These are phyloP conservation scores for Patella caerulea DNA, from an alignment of 2,888 invertebrate species.

Conservation along the genomic window DNA sequence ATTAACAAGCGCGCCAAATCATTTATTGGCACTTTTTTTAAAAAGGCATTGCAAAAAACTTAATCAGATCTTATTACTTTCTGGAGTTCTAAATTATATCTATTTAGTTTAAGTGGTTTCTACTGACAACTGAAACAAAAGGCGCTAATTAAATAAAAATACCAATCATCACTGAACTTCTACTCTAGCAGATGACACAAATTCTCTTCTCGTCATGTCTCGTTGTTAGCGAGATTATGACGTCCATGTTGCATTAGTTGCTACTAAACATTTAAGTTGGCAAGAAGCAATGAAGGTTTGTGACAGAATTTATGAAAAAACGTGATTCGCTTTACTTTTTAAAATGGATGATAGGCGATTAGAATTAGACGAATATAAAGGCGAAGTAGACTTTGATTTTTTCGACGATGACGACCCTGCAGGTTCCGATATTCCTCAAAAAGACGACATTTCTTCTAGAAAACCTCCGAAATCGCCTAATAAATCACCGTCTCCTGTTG, in stretches of 20 bases:
- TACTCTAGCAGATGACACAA: neutral
- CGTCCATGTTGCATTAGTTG: conserved; percentile 19
- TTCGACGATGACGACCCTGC: conserved; percentile 42
- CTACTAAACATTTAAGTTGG: conserved; percentile 26
- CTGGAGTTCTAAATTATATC: too few relatives aligned
- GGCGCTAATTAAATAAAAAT: too few relatives aligned
- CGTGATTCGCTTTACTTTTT: conserved; percentile 7
- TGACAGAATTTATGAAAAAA: neutral
- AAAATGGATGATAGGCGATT: conserved; percentile 21
- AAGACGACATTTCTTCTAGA: conserved; percentile 24
- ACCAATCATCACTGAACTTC: too few relatives aligned
- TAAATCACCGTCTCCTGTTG: conserved; percentile 27
- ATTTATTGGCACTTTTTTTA: too few relatives aligned
- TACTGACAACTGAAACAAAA: too few relatives aligned
- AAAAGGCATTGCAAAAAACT: too few relatives aligned
- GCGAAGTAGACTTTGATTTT: conserved; percentile 55
- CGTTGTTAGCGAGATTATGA: conserved; percentile 1
- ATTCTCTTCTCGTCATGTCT: conserved; percentile 9
- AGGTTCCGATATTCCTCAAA: conserved; percentile 30
- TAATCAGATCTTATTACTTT: too few relatives aligned
- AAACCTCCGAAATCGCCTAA: conserved; percentile 22
- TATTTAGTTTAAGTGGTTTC: too few relatives aligned
- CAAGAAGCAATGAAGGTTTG: conserved; percentile 4
- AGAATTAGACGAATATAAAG: conserved; percentile 27
- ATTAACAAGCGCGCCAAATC: too few relatives aligned